A percentile compares a stretch with the other conserved stretches of the same genome.
These are phyloP conservation scores for Cichlasoma orientale DNA, from an alignment of 2,797 vertebrate genomes.

Conservation along the genomic window DNA sequence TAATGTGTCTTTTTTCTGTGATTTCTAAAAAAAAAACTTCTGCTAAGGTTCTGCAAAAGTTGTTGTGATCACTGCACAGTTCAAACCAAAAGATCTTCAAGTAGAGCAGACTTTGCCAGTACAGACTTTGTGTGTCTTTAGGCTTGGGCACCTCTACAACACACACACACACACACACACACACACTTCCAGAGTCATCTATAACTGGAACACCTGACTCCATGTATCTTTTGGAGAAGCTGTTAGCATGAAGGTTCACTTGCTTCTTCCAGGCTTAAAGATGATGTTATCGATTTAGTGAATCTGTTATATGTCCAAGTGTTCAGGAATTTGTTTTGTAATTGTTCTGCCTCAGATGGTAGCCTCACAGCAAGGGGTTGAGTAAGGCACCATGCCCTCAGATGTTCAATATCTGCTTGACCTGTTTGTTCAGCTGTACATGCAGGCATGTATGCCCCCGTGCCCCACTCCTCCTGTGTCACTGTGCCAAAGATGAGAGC, in stretches of 20 bases:
- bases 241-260: too few species aligned
- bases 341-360: constrained; percentile 18
- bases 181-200: neutral
- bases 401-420: constrained; percentile 73
- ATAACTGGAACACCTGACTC: neutral
- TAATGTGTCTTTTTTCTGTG: neutral
- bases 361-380: constrained; percentile 46
- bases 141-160: too few species aligned
- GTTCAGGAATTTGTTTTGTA: constrained; percentile 2
- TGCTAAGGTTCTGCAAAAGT: neutral
- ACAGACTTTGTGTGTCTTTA: neutral
- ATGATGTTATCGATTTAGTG: neutral
- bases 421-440: constrained; percentile 80
- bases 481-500: constrained; percentile 38
- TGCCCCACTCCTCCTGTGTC: constrained; percentile 17
- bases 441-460: constrained; percentile 29
- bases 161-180: too few species aligned
- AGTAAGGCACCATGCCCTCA: constrained; percentile 49
- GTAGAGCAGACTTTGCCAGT: neutral
- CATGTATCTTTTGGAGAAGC: neutral
- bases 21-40: neutral
- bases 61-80: neutral
- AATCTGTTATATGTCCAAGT: neutral
- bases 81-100: neutral
- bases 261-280: too few species aligned